Evolutionary conservation across 2,113 vertebrate genomes (phyloP).

Genomic region (Bos indicus): DNA sequence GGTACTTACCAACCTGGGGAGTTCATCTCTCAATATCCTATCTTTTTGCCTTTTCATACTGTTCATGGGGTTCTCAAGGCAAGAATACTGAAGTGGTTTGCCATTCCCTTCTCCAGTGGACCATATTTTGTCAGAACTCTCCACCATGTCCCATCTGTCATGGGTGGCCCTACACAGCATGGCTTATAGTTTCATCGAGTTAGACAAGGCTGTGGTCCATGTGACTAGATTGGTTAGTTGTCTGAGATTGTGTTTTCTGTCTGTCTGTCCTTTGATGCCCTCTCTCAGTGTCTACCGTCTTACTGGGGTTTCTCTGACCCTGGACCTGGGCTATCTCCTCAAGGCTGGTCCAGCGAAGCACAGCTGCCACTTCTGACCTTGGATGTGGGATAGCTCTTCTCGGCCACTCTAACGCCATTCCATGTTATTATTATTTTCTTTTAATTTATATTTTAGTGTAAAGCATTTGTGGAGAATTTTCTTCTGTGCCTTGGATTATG

Average conservation of each 20-base stretch:
- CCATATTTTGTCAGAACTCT: neutral
- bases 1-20: neutral
- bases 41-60: neutral
- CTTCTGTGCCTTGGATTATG: neutral
- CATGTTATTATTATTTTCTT: neutral
- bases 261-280: neutral
- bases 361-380: neutral
- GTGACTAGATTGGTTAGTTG: neutral
- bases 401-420: fast-evolving
- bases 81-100: neutral
- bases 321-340: neutral
- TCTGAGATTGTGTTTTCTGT: neutral
- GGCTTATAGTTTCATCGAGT: neutral
- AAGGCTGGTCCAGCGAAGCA: neutral
- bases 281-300: neutral
- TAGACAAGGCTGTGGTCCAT: neutral
- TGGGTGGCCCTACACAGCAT: neutral
- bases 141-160: neutral
- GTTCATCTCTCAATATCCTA: neutral
- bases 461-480: neutral
- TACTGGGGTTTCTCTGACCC: neutral
- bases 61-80: neutral
- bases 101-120: neutral
- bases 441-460: neutral
- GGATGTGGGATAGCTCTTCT: neutral